A percentile compares a stretch with the other conserved stretches of the same genome.
These are phyloP conservation scores for Eupeodes latifasciatus DNA, from an alignment of 2,888 invertebrate genomes.

Conservation along the genomic window DNA sequence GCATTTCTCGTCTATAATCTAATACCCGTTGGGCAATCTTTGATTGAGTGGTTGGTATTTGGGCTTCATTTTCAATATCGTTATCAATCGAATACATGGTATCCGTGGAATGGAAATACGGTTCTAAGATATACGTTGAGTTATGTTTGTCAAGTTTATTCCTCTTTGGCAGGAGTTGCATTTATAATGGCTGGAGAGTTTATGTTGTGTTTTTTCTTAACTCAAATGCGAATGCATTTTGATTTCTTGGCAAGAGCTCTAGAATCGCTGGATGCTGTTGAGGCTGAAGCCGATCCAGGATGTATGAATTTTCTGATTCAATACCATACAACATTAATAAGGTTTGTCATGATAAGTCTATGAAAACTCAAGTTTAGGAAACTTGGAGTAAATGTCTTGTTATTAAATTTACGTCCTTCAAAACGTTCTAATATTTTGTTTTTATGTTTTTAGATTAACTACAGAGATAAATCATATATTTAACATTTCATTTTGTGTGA, in stretches of 20 bases:
- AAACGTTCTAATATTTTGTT: background rate
- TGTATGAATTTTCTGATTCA: conserved; percentile 78
- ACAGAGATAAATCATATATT: conserved; percentile 79
- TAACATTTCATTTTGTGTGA: conserved; percentile 79
- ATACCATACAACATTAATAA: conserved; percentile 79
- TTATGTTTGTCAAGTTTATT: conserved; percentile 78
- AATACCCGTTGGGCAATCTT: conserved; percentile 77
- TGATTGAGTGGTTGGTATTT: conserved; percentile 77
- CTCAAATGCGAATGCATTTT: conserved; percentile 80
- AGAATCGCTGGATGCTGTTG: conserved; percentile 76
- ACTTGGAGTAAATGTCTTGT: too few relatives aligned
- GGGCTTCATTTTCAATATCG: conserved; percentile 75
- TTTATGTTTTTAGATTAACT: conserved; percentile 67
- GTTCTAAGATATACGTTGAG: conserved; percentile 66
- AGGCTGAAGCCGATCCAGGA: conserved; percentile 72
- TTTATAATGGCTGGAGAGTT: conserved; percentile 79
- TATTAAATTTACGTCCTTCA: too few relatives aligned
- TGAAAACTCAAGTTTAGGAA: too few relatives aligned
- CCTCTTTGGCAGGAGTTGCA: conserved; percentile 77
- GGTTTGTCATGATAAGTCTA: conserved; percentile 42
- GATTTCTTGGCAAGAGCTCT: conserved; percentile 78
- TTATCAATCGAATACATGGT: conserved; percentile 81
- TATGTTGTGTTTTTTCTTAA: conserved; percentile 79
- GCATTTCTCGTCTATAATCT: conserved; percentile 78
- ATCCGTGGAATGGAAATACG: conserved; percentile 79